Evolutionary conservation across 1,140 invertebrate species (phyloP).

Genomic region (Bombus confusus): DNA sequence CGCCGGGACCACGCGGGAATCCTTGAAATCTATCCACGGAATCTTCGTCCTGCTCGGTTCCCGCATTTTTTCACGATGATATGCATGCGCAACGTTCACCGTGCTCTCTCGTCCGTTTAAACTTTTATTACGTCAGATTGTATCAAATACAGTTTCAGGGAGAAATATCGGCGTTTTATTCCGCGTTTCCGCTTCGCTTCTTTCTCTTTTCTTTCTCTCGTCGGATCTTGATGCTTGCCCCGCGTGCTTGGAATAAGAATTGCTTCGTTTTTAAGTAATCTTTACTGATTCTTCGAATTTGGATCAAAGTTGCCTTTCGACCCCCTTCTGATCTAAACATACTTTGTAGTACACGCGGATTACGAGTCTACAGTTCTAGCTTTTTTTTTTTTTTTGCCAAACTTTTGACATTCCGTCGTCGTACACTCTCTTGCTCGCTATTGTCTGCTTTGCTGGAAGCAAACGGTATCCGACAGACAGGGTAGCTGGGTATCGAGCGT

Average conservation of each 20-base stretch:
- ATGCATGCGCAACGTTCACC: conserved; percentile 1
- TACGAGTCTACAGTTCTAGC: too few species aligned
- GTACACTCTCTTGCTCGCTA: too few species aligned
- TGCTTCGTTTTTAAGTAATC: neutral
- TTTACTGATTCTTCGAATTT: neutral
- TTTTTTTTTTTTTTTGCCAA: too few species aligned
- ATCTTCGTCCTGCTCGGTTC: conserved; percentile 2
- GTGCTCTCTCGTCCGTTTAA: conserved; percentile 7
- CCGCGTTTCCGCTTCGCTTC: conserved; percentile 7
- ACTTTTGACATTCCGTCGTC: too few species aligned
- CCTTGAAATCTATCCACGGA: conserved; percentile 24
- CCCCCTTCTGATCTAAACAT: neutral
- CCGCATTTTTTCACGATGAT: conserved; percentile 8
- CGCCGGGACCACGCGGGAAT: neutral
- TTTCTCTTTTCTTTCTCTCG: neutral
- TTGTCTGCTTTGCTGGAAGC: too few species aligned
- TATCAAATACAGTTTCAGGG: conserved; percentile 3
- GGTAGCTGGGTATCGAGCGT: too few species aligned
- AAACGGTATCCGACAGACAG: too few species aligned
- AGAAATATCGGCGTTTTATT: conserved; percentile 23
- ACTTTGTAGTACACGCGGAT: neutral
- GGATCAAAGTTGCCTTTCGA: neutral
- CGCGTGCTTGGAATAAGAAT: neutral
- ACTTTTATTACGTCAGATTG: conserved; percentile 39
- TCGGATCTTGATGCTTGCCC: neutral